Base-by-base conservation (phyloP, 1,140 invertebrate species). In the Sipha flava region DNA sequence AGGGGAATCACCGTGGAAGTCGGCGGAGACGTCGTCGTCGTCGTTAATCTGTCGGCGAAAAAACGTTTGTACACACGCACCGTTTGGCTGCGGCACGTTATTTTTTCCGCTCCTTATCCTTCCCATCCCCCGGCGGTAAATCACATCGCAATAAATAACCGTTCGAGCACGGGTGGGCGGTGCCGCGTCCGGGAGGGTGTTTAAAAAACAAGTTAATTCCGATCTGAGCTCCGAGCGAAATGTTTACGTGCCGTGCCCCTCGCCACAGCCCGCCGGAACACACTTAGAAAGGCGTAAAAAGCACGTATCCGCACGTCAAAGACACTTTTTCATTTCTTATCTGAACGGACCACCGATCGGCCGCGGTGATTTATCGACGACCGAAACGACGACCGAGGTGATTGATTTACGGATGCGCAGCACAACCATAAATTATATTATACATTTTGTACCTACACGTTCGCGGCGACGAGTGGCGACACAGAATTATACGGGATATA, bases 311-410 rank as follows among this genome's bases (percentile, higher is more conserved):
- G 47, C 21, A 16, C 29, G 73, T 77, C 73, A 43, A 77, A 77
- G 73, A 77, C 73, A 57, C 49, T 77, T 77, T 77, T 77, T 77
- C 73, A 77, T 77, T 77, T 57, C 73, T 77, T 77, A 77, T 77
- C 73, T 57, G 26, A n/a, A 77, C 73, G 43, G 52, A 37, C 73
- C 73, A 47, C 31, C 52, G 29, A 59, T 59, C 21, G 31, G 14
- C 34, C 49, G 34, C 34, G n/a, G 10, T 31, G 70, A 73, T 73
- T 73, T 54, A 73, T 73, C 12, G 47, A 72, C 45, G 7, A 21
- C n/a, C n/a, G n/a, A n/a, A 66, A 40, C 10, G 16, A 29, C 26
- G 31, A 16, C 47, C 47, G 47, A 52, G 31, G 26, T 43, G 43
- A 70, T 45, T 70, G 66, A 70, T 70, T 29, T 70, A 70, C 16